A percentile compares a stretch with the other conserved stretches of the same genome.
These are phyloP conservation scores for Mormyrus hasselquistii DNA, from an alignment of 2,797 vertebrate species.

Conservation along the genomic window DNA sequence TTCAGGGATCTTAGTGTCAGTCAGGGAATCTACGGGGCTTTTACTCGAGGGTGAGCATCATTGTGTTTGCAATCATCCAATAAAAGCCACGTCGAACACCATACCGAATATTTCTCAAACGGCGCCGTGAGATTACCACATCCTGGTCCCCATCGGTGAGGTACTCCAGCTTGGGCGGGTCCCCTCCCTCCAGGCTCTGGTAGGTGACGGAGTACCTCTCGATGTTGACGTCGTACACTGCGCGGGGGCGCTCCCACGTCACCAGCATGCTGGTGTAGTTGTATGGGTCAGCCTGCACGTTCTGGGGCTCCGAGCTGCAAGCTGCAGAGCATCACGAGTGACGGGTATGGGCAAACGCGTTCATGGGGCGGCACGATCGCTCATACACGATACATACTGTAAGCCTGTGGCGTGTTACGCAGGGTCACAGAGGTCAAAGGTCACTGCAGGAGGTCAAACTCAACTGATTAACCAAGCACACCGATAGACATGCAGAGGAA, in stretches of 20 bases:
- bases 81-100: not conserved
- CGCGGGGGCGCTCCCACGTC: slow-evolving; percentile 86
- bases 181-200: slow-evolving; percentile 76
- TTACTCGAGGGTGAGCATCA: not conserved
- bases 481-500: not conserved
- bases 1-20: not conserved
- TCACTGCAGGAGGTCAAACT: not conserved
- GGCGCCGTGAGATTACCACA: slow-evolving; percentile 64
- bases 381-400: not conserved
- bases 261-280: slow-evolving; percentile 91
- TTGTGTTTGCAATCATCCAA: not conserved
- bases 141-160: slow-evolving; percentile 97
- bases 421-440: not conserved
- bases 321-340: slow-evolving; percentile 52
- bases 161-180: slow-evolving; percentile 79
- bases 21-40: not conserved
- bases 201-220: slow-evolving; percentile 89
- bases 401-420: not conserved
- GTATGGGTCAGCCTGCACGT: slow-evolving; percentile 84
- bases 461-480: not conserved
- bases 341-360: not conserved
- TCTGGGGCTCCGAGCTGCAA: slow-evolving; percentile 90
- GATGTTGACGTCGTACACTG: slow-evolving; percentile 83
- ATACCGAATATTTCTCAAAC: not conserved
- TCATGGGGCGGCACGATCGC: not conserved